Base-by-base conservation (phyloP, 2,888 invertebrate genomes). In the Orchesellides sinensis region DNA sequence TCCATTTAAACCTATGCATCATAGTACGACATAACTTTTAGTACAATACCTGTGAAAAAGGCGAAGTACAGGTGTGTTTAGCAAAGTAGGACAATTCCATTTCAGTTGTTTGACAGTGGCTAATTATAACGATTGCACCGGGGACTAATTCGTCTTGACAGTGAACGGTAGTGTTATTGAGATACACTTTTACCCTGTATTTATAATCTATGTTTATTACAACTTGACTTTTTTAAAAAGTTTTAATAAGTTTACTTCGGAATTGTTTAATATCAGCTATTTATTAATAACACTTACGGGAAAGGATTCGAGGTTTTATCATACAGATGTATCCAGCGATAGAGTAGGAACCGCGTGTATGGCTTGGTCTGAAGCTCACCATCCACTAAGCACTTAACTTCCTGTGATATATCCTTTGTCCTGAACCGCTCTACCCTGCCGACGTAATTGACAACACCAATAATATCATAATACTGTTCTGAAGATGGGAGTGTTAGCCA, bases 381-480 rank as follows among this genome's bases (percentile, higher is more conserved):
- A 29, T 74, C 52, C 2, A 52, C 63, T 4, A 74, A n/a, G 19
- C 47, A 56, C 14, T 68, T 32, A 25, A 68, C 25, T 4, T 56
- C 3, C 0, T 17, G 0, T 2, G n/a, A 10, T n/a, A 52, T 52
- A n/a, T 1, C 27, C 10, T 17, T 56, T 10, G 19, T 1, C 5
- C n/a, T 23, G 14, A 45, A 69, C 0, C 78, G 69, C n/a, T 78
- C 69, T 0, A 78, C 49, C 2, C 78, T 14, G 25, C 78, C 59
- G 19, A 78, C 78, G 17, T 69, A 69, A 0, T 21, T 21, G 14
- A 78, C 17, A 1, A 78, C 69, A 1, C 78, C 78, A 65, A 61
- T 21, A 12, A 78, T 1, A 35, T 78, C 69, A n/a, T 68, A 77
- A 17, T 75, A 66, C 5, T 21, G 0, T 21, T 72, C 23, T 2